Evolutionary conservation across 2,797 vertebrate genomes (phyloP), one percentile per base, ranked within the genome.

Genomic region (Cyprinodon diabolis): DNA sequence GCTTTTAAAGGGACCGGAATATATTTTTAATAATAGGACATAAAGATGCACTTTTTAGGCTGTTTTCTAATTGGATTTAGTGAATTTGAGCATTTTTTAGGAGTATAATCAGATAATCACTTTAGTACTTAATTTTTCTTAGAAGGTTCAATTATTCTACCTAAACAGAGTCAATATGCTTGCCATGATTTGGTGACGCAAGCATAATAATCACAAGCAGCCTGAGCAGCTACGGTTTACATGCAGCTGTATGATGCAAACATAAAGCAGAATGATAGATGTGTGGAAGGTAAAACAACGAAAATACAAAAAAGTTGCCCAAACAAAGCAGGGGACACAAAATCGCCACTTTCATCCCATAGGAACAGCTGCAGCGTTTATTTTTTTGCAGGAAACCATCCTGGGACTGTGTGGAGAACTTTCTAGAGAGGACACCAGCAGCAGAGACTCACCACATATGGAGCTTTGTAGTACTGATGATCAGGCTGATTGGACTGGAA

Each of bases 401-500:
- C 83, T 57, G 85, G 23, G 73, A 68, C 54, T 30, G 30, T 55
- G 66, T 56, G 74, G 70, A 80, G 75, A 69, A 58, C 51, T 51
- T 63, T 54, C 13, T 17, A 1, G 9, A n/a, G 19, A 15, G n/a
- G 68, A 66, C 30, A 1, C 15, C 1, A 43, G 7, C 52, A 5
- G 45, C 1, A 0, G 40, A 37, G 21, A 72, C 90, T 92, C 40
- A 94, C 93, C 82, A 40, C 25, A 1, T 85, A 54, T 0, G 86
- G 73, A 4, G 63, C 40, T 8, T 69, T 87, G 73, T 6, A 84
- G 72, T 79, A 89, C 69, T 48, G 49, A 14, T 17, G 74, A 49
- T 84, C 90, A 6, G 1, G 94, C 82, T 92, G 95, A 69, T 93
- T 94, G 0, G 95, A 94, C 65, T 94, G 95, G 76, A 96, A 98